Evolutionary conservation across 2,888 invertebrate genomes (phyloP).

Genomic region (Oithona nana): DNA sequence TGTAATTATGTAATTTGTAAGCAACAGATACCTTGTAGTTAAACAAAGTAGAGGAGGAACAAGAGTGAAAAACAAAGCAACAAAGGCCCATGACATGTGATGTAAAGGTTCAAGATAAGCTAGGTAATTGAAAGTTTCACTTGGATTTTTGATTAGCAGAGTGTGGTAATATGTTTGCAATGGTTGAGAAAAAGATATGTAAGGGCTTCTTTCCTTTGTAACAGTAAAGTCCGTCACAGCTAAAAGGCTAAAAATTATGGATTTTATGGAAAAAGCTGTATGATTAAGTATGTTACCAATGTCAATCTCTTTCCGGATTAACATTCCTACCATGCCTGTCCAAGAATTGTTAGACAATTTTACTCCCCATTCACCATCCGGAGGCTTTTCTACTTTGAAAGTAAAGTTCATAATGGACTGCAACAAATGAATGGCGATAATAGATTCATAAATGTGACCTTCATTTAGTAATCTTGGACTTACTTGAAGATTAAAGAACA

Average conservation of each 20-base stretch:
- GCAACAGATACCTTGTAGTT: too few species aligned
- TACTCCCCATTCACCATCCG: background rate
- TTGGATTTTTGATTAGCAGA: background rate
- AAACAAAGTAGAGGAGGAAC: background rate
- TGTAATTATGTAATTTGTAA: too few species aligned
- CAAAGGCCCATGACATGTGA: background rate
- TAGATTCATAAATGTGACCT: background rate
- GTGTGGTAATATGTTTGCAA: background rate
- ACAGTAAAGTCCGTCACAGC: background rate
- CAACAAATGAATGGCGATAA: background rate
- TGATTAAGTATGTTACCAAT: background rate
- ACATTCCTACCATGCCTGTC: background rate
- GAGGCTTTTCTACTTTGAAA: background rate
- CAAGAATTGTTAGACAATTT: background rate
- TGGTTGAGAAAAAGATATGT: background rate
- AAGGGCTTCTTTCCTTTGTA: background rate
- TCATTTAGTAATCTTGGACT: background rate
- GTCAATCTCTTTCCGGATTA: background rate
- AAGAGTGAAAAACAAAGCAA: background rate
- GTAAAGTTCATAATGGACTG: background rate
- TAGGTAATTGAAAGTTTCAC: background rate
- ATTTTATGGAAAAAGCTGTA: background rate
- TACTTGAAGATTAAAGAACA: background rate
- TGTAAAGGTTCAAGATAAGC: constrained; percentile 1
- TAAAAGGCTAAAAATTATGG: background rate